Percentiles rank a stretch among this genome's conserved stretches.
Conservation (phyloP, 1,140 invertebrate species). For the Psix sp. region DNA sequence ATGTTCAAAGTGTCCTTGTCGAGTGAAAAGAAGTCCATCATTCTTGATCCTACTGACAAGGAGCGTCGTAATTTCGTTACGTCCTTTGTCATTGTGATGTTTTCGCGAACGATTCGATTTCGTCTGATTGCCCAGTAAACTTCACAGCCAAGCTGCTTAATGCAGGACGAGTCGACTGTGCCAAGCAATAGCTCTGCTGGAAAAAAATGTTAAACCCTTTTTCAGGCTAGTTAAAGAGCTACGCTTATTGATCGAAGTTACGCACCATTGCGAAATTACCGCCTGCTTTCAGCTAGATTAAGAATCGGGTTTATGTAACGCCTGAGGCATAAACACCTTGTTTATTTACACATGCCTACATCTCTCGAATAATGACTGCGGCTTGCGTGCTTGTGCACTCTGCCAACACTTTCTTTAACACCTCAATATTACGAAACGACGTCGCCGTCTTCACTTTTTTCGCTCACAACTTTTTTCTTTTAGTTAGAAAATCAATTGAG, state of each 20-base stretch:
- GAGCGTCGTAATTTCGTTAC: slow-evolving; percentile 23
- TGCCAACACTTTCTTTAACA: slow-evolving; percentile 13
- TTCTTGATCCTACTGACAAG: slow-evolving; percentile 39
- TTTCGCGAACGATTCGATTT: too few relatives aligned
- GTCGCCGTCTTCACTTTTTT: too few relatives aligned
- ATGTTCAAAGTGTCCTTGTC: slow-evolving; percentile 48
- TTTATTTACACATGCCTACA: slow-evolving; percentile 64
- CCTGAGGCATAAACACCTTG: slow-evolving; percentile 49
- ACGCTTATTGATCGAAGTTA: slow-evolving; percentile 63
- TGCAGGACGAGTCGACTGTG: slow-evolving; percentile 7
- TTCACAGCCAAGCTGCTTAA: too few relatives aligned
- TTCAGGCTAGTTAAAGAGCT: slow-evolving; percentile 45
- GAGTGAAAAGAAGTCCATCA: slow-evolving; percentile 53
- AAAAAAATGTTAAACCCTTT: slow-evolving; percentile 53
- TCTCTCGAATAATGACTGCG: slow-evolving; percentile 61
- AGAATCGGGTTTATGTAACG: slow-evolving; percentile 64
- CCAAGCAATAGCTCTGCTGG: slow-evolving; percentile 29
- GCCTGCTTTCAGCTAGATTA: slow-evolving; percentile 70
- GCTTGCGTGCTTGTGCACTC: slow-evolving; percentile 27
- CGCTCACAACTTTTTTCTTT: too few relatives aligned
- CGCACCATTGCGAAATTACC: slow-evolving; percentile 67
- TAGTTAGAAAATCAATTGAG: too few relatives aligned
- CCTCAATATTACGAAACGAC: too few relatives aligned
- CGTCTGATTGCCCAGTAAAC: too few relatives aligned
- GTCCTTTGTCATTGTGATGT: slow-evolving; percentile 32